Evolutionary conservation across 2,113 vertebrate genomes (phyloP).

Genomic region (Nestor notabilis): DNA sequence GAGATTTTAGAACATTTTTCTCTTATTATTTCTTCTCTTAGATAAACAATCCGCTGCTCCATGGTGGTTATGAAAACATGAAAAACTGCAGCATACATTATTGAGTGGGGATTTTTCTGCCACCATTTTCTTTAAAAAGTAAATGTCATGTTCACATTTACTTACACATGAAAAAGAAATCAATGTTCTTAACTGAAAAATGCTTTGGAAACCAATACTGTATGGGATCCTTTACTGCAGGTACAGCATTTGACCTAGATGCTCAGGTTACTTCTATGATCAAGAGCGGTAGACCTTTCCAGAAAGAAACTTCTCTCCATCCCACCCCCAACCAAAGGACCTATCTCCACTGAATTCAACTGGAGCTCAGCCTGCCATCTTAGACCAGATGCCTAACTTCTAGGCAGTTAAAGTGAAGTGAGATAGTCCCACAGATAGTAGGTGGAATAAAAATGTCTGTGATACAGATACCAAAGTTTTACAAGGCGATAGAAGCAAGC

Average conservation of each 20-base stretch:
- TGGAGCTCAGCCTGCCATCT: neutral
- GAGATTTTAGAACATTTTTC: neutral
- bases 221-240: neutral
- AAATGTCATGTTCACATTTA: neutral
- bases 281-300: neutral
- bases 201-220: neutral
- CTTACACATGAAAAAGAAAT: neutral
- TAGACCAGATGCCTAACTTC: neutral
- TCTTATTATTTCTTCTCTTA: neutral
- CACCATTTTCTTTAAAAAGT: neutral
- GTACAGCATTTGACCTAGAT: neutral
- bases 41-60: neutral
- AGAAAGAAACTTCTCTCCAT: neutral
- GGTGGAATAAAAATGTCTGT: constrained; percentile 31
- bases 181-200: neutral
- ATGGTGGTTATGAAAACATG: neutral
- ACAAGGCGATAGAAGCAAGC: neutral
- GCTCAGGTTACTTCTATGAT: neutral
- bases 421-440: constrained; percentile 30
- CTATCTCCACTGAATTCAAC: neutral
- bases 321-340: neutral
- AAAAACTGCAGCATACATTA: neutral
- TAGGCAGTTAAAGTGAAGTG: neutral
- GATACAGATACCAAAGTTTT: neutral
- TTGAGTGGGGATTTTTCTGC: neutral